Percentiles rank a stretch among this genome's conserved stretches.
Evolutionary conservation across 1,140 invertebrate genomes (phyloP).

Genomic region (Bathynomus jamesi): DNA sequence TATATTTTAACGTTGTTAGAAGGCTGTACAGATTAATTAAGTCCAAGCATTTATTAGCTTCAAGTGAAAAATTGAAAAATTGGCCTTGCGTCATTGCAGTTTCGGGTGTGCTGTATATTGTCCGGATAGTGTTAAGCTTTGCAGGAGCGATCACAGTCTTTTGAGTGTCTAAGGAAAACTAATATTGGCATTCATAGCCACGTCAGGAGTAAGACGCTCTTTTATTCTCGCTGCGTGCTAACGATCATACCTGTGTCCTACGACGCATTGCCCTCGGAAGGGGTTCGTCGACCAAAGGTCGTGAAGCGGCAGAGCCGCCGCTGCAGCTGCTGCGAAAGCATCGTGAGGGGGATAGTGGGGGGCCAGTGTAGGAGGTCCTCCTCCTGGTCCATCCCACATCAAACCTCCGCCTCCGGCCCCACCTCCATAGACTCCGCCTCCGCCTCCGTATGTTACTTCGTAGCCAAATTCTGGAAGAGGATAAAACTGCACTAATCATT

Average conservation of each 20-base stretch:
- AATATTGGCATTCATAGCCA: no score
- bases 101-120: no score
- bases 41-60: no score
- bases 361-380: conserved; percentile 17
- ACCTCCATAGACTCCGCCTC: conserved; percentile 26
- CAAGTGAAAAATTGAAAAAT: no score
- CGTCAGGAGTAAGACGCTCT: no score
- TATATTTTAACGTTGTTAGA: no score
- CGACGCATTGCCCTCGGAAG: conserved; percentile 31
- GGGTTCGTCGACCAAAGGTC: conserved; percentile 27
- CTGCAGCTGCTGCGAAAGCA: conserved; percentile 38
- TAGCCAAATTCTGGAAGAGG: conserved; percentile 33
- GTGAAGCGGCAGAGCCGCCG: conserved; percentile 27
- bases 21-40: no score
- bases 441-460: conserved; percentile 32
- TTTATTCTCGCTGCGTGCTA: no score
- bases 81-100: no score
- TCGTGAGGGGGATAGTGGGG: conserved; percentile 37
- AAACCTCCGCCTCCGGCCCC: conserved; percentile 18
- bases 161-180: no score
- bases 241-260: conserved; percentile 29
- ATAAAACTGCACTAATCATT: neutral
- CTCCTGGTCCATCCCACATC: conserved; percentile 26
- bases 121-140: no score
- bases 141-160: no score